Percentiles rank a stretch among this genome's conserved stretches.
phyloP scores from a whole-genome alignment of 2,888 invertebrate species.

The Eilema griseolum region DNA sequence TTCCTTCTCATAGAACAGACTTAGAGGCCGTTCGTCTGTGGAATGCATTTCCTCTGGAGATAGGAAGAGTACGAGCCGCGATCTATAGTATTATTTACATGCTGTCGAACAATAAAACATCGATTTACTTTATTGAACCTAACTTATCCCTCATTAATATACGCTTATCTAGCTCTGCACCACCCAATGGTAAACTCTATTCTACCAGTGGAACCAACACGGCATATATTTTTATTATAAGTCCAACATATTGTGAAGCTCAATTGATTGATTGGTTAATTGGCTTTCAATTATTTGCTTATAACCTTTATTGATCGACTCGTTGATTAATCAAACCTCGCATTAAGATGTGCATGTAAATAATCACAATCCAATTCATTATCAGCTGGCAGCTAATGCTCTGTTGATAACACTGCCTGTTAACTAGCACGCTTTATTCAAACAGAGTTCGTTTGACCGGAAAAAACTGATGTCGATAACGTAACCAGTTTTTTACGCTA shows the following conservation, averaged over 20 bases:
- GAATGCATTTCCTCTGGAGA: too few species aligned
- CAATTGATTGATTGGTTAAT: background rate
- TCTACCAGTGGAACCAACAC: too few species aligned
- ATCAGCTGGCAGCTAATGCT: background rate
- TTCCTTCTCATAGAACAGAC: too few species aligned
- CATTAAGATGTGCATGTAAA: background rate
- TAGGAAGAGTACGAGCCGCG: too few species aligned
- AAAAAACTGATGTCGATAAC: background rate
- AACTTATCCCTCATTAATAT: too few species aligned
- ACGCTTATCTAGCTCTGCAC: too few species aligned
- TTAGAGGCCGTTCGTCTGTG: too few species aligned
- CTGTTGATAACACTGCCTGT: background rate
- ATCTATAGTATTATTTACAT: too few species aligned
- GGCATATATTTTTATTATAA: background rate
- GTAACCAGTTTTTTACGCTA: background rate
- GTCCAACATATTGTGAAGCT: too few species aligned
- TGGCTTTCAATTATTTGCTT: background rate
- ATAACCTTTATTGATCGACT: slow-evolving; percentile 1
- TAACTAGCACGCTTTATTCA: background rate
- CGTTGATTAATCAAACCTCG: background rate
- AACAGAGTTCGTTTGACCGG: background rate
- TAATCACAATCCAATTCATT: slow-evolving; percentile 1
- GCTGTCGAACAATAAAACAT: too few species aligned
- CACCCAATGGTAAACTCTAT: too few species aligned
- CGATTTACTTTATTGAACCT: too few species aligned